phyloP scores from a whole-genome alignment of 2,888 invertebrate genomes.

The Platynereis dumerilii region DNA sequence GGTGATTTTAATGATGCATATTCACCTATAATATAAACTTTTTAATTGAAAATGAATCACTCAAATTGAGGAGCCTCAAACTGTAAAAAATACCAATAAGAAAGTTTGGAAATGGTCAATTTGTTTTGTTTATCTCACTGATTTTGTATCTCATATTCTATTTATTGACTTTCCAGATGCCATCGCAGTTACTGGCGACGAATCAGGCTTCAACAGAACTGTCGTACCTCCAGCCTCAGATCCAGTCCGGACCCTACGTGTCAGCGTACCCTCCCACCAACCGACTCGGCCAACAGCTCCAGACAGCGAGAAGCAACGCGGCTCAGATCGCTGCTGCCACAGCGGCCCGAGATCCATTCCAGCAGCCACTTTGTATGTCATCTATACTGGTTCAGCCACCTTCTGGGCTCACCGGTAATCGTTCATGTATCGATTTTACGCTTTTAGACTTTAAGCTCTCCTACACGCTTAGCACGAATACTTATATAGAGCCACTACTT shows the following conservation, averaged over 20 bases:
- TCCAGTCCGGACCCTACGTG: slow-evolving; percentile 68
- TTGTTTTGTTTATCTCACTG: no score
- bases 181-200: slow-evolving; percentile 29
- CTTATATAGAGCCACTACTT: slow-evolving; percentile 3
- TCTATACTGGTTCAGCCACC: slow-evolving; percentile 77
- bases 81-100: no score
- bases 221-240: slow-evolving; percentile 74
- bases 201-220: slow-evolving; percentile 44
- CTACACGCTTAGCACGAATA: background rate
- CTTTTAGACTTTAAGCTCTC: background rate
- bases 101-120: no score
- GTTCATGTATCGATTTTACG: no score
- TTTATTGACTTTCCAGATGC: slow-evolving; percentile 31
- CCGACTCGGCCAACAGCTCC: slow-evolving; percentile 57
- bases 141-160: no score
- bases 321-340: slow-evolving; percentile 29
- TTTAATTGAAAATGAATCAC: no score
- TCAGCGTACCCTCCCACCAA: slow-evolving; percentile 59
- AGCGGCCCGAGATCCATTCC: slow-evolving; percentile 74
- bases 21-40: no score
- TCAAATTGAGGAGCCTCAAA: no score
- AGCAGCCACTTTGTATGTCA: slow-evolving; percentile 86
- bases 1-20: no score
- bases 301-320: slow-evolving; percentile 42
- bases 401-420: slow-evolving; percentile 72